Evolutionary conservation across 2,888 invertebrate genomes (phyloP).

Genomic region (Melikaiella ostensackeni): DNA sequence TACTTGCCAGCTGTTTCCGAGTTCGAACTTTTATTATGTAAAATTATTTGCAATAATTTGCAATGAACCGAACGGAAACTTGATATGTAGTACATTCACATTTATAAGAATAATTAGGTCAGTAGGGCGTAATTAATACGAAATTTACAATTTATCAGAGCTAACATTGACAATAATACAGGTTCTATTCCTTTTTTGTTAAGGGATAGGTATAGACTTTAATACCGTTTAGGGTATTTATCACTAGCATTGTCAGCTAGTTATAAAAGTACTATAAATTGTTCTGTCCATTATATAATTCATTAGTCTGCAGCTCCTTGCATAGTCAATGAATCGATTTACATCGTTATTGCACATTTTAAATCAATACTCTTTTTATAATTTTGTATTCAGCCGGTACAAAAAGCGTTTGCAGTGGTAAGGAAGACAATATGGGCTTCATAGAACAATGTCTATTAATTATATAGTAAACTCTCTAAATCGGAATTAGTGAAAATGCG

Average conservation of each 20-base stretch:
- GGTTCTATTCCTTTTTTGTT: too few relatives aligned
- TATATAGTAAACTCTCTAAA: too few relatives aligned
- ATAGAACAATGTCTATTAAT: too few relatives aligned
- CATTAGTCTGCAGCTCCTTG: constrained; percentile 5
- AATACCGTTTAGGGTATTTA: background rate
- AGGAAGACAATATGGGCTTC: too few relatives aligned
- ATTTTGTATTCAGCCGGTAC: background rate
- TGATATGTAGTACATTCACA: background rate
- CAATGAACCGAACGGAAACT: background rate
- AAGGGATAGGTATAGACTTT: background rate
- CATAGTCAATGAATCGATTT: constrained; percentile 2
- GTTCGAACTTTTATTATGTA: background rate
- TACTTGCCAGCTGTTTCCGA: too few relatives aligned
- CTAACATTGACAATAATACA: too few relatives aligned
- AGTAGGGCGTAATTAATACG: background rate
- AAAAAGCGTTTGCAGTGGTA: background rate
- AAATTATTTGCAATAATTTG: constrained; percentile 28
- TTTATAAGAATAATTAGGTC: background rate
- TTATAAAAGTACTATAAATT: constrained; percentile 14
- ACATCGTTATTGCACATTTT: background rate
- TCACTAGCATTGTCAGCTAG: too few relatives aligned
- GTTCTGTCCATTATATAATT: background rate
- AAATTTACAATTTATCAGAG: background rate
- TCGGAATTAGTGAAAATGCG: too few relatives aligned
- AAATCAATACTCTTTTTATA: background rate